Base-by-base conservation (phyloP, 37 sponge, comb jelly and placozoan species). In the Mnemiopsis leidyi region DNA sequence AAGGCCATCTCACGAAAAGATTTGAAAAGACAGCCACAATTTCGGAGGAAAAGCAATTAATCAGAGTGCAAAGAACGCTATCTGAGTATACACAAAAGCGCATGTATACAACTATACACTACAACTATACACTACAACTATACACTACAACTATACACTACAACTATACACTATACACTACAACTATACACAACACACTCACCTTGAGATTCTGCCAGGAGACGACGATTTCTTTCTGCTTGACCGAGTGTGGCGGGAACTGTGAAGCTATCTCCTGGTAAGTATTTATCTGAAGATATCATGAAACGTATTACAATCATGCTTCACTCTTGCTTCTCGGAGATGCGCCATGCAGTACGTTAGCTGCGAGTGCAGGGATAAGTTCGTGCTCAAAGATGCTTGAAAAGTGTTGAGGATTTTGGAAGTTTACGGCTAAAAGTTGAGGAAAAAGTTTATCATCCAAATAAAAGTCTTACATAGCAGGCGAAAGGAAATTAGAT, bases 241-340 rank as follows among this genome's bases (percentile, higher is more conserved):
- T 79, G 36, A 36, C 32, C 36, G 26, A 34, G 36, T 79, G 82
- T 13, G 36, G 36, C 38, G 82, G 82, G 82, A 79, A 79, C 38
- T 79, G 23, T 5, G 82, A 79, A 36, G 82, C 82, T 79, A 79
- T 79, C 36, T 79, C 82, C 82, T 79, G 82, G 36, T 79, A 79
- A 79, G 34, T 2, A 23, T 79, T 16, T 13, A 28, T 79, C 82
- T 79, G 82, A 79, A 35, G 82, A 35, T 69, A 69, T 69, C 24
- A 69, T 69, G 21, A 69, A 69, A 69, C 73, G 73, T 69, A 69
- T 69, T 25, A 69, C 9, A 28, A 69, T 28, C 61, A 48, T 48
- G 61, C 61, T 48, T 48, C 61, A 48, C 61, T 48, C 61, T 48
- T 48, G 61, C 61, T 48, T 48, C 61, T 48, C 13, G 5, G 61